A percentile compares a stretch with the other conserved stretches of the same genome.
Conservation (phyloP, 1,140 invertebrate genomes). For the Drosophila busckii region DNA sequence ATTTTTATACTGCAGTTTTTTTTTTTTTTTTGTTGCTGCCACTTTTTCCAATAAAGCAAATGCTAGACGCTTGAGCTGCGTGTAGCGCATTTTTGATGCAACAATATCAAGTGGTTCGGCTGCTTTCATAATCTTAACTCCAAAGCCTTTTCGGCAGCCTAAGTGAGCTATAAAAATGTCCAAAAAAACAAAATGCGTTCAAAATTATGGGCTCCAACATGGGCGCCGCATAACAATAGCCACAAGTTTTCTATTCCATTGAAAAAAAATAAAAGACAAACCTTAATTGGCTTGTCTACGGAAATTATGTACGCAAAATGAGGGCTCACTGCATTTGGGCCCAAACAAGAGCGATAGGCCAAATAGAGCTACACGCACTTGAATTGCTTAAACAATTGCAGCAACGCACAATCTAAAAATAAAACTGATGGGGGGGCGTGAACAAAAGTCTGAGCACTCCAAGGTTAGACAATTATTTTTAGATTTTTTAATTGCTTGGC, state of each 20-base stretch:
- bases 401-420: too few species aligned
- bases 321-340: too few species aligned
- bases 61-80: conserved; percentile 52
- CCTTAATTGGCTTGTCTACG: conserved; percentile 44
- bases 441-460: too few species aligned
- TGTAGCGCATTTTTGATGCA: conserved; percentile 60
- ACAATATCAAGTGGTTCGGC: conserved; percentile 42
- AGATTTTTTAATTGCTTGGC: too few species aligned
- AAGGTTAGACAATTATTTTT: too few species aligned
- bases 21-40: conserved; percentile 25
- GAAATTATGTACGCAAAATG: conserved; percentile 59
- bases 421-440: too few species aligned
- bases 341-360: too few species aligned
- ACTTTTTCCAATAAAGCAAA: conserved; percentile 73
- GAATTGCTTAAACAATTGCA: too few species aligned
- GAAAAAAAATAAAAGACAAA: conserved; percentile 41
- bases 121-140: conserved; percentile 52
- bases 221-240: conserved; percentile 50
- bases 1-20: conserved; percentile 44
- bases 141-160: conserved; percentile 37
- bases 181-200: conserved; percentile 53
- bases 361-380: too few species aligned
- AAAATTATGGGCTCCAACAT: conserved; percentile 62
- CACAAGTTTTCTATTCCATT: conserved; percentile 46
- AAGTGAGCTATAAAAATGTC: conserved; percentile 72